A percentile compares a stretch with the other conserved stretches of the same genome.
phyloP scores from a whole-genome alignment of 2,888 invertebrate genomes.

The Colostygia pectinataria region DNA sequence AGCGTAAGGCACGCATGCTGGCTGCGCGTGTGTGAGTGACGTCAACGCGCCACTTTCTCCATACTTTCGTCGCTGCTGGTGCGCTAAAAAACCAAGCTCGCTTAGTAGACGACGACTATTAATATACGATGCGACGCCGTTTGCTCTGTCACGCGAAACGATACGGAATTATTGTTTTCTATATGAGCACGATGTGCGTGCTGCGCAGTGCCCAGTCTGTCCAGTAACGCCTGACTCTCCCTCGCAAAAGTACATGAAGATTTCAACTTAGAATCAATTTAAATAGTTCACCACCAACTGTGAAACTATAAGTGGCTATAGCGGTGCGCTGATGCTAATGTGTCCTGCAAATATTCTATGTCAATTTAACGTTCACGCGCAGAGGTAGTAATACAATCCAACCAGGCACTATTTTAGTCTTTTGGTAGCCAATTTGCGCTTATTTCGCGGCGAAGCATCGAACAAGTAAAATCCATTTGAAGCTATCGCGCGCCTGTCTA shows the following conservation, averaged over 20 bases:
- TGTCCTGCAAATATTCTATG: conserved; percentile 45
- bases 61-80: conserved; percentile 80
- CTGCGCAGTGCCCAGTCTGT: conserved; percentile 42
- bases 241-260: conserved; percentile 24
- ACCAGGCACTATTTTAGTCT: conserved; percentile 52
- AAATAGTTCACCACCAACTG: conserved; percentile 1
- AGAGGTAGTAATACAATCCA: conserved; percentile 33
- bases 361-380: conserved; percentile 42
- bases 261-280: neutral
- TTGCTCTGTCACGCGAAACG: conserved; percentile 70
- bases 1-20: conserved; percentile 55
- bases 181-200: conserved; percentile 51
- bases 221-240: conserved; percentile 48
- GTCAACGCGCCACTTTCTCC: conserved; percentile 82
- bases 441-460: conserved; percentile 63
- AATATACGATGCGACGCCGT: conserved; percentile 74
- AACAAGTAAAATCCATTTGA: conserved; percentile 82
- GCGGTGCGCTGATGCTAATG: conserved; percentile 42
- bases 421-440: conserved; percentile 54
- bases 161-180: conserved; percentile 71
- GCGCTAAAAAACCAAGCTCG: conserved; percentile 77
- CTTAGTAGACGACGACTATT: conserved; percentile 72
- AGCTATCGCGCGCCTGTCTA: conserved; percentile 79
- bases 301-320: conserved; percentile 16
- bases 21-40: conserved; percentile 77